Base-by-base conservation (phyloP, 2,113 vertebrate species). In the Fregata magnificens region DNA sequence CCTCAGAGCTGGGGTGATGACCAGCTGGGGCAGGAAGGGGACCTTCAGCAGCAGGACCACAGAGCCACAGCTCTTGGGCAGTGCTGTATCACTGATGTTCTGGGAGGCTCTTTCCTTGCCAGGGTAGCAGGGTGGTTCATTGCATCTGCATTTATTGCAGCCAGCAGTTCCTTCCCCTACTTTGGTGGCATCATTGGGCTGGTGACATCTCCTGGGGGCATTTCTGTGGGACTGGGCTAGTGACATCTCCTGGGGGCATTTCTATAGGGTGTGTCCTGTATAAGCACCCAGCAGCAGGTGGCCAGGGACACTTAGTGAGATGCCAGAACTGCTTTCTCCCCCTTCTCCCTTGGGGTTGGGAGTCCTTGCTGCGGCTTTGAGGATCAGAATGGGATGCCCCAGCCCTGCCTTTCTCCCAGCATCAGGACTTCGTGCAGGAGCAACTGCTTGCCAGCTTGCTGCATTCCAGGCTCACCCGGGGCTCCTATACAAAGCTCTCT, bases 401-500 rank as follows among this genome's bases (percentile, higher is more conserved):
- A 70, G 67, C 44, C 65, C 85, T 87, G 74, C 26, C 32, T 82
- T 76, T 36, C 47, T 79, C 52, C 14, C 36, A 26, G 12, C 6
- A 3, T 11, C 62, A 74, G 67, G 36, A 26, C 17, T 84, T 77
- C 4, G 47, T 56, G 53, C 77, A 73, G 49, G 25, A 95, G 36
- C 29, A 83, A 78, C 29, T 56, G 26, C 28, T 50, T n/a, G 56
- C 42, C 50, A 89, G 63, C n/a, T 70, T 38, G 47, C 45, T 84
- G 71, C 73, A 90, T 62, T 78, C 49, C 77, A 56, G 47, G 21
- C n/a, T 94, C 1, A 4, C 53, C 40, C 6, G 4, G 34, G 40
- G n/a, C 82, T 86, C 67, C 10, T 5, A 34, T 53, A 97, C 90
- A 96, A 94, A 93, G 71, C 74, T 95, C 38, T 59, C 88, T 95